A percentile compares a stretch with the other conserved stretches of the same genome.
phyloP scores from a whole-genome alignment of 2,888 invertebrate species.

The Drosophila histrio region DNA sequence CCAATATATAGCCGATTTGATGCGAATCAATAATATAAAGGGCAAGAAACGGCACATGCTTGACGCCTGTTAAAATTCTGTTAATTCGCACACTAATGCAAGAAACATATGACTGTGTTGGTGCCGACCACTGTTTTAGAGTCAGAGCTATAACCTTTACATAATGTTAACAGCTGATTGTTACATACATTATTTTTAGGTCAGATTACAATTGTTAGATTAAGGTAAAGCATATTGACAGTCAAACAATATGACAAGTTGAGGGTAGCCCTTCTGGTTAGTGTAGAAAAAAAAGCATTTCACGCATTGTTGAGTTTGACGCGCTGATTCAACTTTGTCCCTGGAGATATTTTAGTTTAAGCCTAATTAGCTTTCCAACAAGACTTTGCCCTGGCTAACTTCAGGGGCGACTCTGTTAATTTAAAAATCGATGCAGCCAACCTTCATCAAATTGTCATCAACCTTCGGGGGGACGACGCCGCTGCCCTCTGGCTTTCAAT shows the following conservation, averaged over 20 bases:
- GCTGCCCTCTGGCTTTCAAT: constrained; percentile 44
- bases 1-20: too few species aligned
- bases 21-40: too few species aligned
- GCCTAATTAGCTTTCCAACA: constrained; percentile 72
- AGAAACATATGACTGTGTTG: too few species aligned
- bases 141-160: too few species aligned
- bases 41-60: too few species aligned
- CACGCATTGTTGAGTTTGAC: constrained; percentile 71
- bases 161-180: too few species aligned
- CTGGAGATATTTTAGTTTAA: constrained; percentile 68
- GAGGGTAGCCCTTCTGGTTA: constrained; percentile 5
- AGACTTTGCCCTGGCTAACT: constrained; percentile 54
- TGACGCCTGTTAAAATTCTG: too few species aligned
- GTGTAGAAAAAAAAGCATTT: constrained; percentile 61
- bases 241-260: constrained; percentile 9
- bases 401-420: constrained; percentile 64
- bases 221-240: too few species aligned
- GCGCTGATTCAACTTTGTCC: constrained; percentile 68
- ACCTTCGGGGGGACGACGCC: constrained; percentile 31
- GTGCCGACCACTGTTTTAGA: too few species aligned
- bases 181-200: too few species aligned
- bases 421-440: constrained; percentile 73
- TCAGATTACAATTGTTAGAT: not conserved
- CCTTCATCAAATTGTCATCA: constrained; percentile 79
- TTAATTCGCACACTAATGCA: too few species aligned